Evolutionary conservation across 1,140 invertebrate genomes (phyloP), one percentile per base, ranked within the genome.

Genomic region (Episyrphus balteatus): DNA sequence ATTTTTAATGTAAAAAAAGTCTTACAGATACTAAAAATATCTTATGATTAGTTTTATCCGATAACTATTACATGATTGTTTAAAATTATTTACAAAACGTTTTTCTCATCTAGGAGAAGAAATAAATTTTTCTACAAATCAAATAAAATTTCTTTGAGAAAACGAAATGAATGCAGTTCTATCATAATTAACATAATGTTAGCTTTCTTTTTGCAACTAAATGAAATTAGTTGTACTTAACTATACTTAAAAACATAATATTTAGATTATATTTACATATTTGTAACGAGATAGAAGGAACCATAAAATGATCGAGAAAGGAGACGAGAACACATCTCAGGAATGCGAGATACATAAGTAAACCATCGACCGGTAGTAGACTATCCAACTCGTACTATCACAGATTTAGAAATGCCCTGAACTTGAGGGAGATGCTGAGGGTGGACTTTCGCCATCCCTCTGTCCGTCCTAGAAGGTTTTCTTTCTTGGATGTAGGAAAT

Each of bases 401-500:
- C 13, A 14, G 36, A 14, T 37, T 37, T 10, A 37, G 36, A 14
- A 17, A 5, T 17, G 15, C 13, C 15, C 36, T n/a, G 15, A 6
- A 5, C 3, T 3, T 14, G 13, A 37, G 36, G 13, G 13, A 3
- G 15, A 14, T 14, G 15, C 3, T 37, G 15, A 17, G 10, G 15
- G 13, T 17, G 15, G 36, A 37, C 13, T 37, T 37, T 17, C 36
- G 6, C 15, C 13, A 37, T 14, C 13, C 36, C 36, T 5, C 21
- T 3, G 21, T 8, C 3, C 3, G 21, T 66, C 53, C 60, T 65
- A 66, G 58, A 65, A 52, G 31, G 59, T 53, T 44, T 82, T 81
- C 13, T 78, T 77, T 49, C 79, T 78, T 18, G 83, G 83, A 73
- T 88, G 85, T 52, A 87, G 68, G 62, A 82, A 88, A 42, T 81